Evolutionary conservation across 1,140 invertebrate genomes (phyloP).

Genomic region (Pseudomyrmex sp.): DNA sequence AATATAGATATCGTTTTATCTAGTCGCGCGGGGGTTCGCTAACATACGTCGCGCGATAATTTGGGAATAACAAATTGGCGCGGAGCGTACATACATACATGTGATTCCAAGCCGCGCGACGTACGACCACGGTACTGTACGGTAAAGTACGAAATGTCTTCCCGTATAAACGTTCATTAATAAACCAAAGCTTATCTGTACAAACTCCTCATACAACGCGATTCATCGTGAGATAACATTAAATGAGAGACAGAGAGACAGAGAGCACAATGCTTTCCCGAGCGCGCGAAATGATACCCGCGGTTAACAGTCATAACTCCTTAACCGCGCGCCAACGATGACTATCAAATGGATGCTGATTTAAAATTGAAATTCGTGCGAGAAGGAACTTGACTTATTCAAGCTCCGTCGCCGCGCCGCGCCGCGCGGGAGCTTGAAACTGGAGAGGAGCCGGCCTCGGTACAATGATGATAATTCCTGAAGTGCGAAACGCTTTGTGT

Average conservation of each 20-base stretch:
- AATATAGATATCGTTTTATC: background rate
- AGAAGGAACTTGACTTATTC: slow-evolving; percentile 15
- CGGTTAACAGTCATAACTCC: slow-evolving; percentile 26
- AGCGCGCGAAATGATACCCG: background rate
- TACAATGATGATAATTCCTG: slow-evolving; percentile 55
- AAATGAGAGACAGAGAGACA: too few relatives aligned
- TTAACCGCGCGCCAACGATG: slow-evolving; percentile 4
- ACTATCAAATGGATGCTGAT: slow-evolving; percentile 4
- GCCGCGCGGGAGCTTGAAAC: background rate
- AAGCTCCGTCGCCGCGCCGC: background rate
- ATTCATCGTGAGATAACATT: background rate
- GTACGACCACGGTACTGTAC: too few relatives aligned
- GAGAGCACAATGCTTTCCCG: background rate
- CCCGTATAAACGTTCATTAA: background rate
- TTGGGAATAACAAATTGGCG: background rate
- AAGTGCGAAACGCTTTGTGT: slow-evolving; percentile 61
- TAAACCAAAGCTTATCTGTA: slow-evolving; percentile 27
- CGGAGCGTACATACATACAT: too few relatives aligned
- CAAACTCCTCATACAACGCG: background rate
- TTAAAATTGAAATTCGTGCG: slow-evolving; percentile 43
- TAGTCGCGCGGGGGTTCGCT: background rate
- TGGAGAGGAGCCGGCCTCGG: background rate
- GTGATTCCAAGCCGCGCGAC: too few relatives aligned
- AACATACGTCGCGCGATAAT: slow-evolving; percentile 15
- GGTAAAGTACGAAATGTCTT: background rate